Conservation (phyloP, 2,113 vertebrate genomes). For the Eulemur rufifrons region DNA sequence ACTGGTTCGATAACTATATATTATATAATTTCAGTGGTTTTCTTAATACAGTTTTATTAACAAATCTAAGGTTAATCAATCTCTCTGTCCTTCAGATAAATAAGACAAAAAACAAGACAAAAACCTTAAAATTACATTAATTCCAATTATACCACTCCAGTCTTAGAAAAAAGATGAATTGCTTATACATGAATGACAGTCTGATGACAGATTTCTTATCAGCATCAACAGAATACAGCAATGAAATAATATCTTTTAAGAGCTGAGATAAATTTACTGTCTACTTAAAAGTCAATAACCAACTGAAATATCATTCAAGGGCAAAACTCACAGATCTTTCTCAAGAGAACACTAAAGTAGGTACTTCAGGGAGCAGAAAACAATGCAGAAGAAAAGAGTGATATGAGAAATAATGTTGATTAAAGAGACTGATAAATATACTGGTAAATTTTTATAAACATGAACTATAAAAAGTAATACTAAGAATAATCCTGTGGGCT, state of each 20-base stretch:
- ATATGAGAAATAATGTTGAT: not conserved
- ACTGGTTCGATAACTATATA: not conserved
- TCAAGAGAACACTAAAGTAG: not conserved
- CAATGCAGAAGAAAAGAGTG: not conserved
- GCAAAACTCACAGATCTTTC: constrained; percentile 4
- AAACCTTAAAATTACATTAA: not conserved
- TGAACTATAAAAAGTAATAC: not conserved
- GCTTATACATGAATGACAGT: not conserved
- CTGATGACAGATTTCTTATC: constrained; percentile 13
- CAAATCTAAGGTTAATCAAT: not conserved
- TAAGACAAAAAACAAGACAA: not conserved
- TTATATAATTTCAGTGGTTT: not conserved
- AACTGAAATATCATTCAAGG: not conserved
- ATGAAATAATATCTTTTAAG: not conserved
- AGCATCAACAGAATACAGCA: not conserved
- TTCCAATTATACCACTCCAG: not conserved
- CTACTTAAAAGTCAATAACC: not conserved
- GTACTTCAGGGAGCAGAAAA: not conserved
- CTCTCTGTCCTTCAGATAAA: not conserved
- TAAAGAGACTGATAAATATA: not conserved
- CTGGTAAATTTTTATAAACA: not conserved
- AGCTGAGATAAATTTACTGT: not conserved
- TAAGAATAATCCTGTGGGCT: not conserved
- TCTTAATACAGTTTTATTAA: constrained; percentile 9
- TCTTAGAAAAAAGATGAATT: not conserved